phyloP scores from a whole-genome alignment of 2,888 invertebrate genomes.

The Coronaproctus castanopsis region DNA sequence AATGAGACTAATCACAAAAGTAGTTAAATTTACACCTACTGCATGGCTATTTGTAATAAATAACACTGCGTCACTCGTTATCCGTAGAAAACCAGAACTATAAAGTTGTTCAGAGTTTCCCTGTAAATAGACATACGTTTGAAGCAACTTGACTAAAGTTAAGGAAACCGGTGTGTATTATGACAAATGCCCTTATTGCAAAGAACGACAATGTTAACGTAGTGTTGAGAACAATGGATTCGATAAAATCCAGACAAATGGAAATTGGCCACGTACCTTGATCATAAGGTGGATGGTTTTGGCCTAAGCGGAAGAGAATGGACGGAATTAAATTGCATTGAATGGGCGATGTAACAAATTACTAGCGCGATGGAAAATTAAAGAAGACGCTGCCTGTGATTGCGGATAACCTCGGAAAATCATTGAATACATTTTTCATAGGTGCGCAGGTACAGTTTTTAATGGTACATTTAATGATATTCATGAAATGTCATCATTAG shows the following conservation, averaged over 20 bases:
- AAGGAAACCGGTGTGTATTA: not conserved
- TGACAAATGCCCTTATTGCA: not conserved
- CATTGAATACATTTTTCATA: not conserved
- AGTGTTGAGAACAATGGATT: not conserved
- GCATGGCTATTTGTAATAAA: too few relatives aligned
- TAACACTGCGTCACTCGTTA: too few relatives aligned
- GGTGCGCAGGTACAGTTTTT: too few relatives aligned
- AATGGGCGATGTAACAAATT: not conserved
- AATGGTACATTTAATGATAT: not conserved
- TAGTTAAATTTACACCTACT: too few relatives aligned
- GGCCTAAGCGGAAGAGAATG: not conserved
- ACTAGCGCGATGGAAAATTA: not conserved
- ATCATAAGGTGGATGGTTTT: not conserved
- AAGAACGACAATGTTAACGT: not conserved
- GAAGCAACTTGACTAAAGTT: not conserved
- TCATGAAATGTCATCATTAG: not conserved
- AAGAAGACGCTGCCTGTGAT: not conserved
- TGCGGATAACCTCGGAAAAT: not conserved
- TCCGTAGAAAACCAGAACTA: too few relatives aligned
- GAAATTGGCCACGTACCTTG: not conserved
- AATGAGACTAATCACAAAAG: too few relatives aligned
- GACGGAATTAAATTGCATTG: not conserved
- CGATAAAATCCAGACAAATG: not conserved
- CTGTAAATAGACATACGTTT: too few relatives aligned
- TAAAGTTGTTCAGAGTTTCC: too few relatives aligned